A percentile compares a stretch with the other conserved stretches of the same genome.
Conservation (phyloP, 2,113 vertebrate species). For the Erpornis zantholeuca region DNA sequence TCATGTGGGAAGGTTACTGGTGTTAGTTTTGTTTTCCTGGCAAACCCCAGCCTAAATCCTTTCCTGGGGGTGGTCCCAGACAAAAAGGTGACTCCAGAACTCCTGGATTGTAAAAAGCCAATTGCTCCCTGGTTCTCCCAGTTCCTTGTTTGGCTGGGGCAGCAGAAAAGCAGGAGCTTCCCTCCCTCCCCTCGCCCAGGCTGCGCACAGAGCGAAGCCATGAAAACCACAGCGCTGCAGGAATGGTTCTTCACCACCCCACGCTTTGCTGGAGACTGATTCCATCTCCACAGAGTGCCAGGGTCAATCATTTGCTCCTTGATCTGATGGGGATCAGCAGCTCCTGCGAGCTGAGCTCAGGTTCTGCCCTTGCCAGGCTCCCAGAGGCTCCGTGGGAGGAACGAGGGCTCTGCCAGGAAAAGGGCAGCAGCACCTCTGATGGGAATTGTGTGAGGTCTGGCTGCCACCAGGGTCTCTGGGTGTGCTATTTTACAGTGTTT, state of each 20-base stretch:
- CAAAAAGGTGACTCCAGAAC: background rate
- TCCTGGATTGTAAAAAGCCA: background rate
- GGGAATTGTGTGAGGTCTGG: background rate
- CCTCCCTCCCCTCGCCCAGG: background rate
- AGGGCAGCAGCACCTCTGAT: background rate
- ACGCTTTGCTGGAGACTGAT: background rate
- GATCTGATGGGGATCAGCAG: background rate
- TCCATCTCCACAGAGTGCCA: background rate
- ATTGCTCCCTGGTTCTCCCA: background rate
- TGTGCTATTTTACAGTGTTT: rapidly evolving
- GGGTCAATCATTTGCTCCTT: conserved; percentile 54
- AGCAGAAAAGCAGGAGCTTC: background rate
- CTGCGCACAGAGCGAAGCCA: background rate
- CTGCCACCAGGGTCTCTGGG: background rate
- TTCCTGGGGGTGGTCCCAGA: background rate
- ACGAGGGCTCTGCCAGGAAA: background rate
- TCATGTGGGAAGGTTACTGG: conserved; percentile 62
- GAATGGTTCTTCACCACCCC: background rate
- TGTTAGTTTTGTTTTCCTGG: conserved; percentile 70
- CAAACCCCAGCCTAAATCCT: conserved; percentile 7
- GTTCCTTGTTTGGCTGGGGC: background rate
- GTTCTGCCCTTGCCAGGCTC: background rate
- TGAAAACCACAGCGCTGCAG: background rate
- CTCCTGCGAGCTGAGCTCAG: background rate
- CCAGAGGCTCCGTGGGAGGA: background rate